Evolutionary conservation across 1,140 invertebrate genomes (phyloP), one percentile per base, ranked within the genome.

Genomic region (Listronotus oregonensis): DNA sequence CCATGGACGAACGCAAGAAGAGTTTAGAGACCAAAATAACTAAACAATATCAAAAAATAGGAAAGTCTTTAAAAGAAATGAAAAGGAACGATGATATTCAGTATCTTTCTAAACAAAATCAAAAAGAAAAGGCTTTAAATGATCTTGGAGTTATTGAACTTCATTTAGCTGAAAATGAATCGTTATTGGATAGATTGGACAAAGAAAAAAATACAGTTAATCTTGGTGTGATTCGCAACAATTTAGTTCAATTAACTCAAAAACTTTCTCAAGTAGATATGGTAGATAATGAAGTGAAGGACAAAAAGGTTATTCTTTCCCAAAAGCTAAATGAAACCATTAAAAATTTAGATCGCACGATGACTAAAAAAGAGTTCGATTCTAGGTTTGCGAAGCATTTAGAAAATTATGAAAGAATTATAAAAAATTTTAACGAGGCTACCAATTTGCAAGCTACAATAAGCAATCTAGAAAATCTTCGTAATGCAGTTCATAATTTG

Each of bases 131-230:
- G 37, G 37, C 57, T 4, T 18, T 71, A 31, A 42, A 42, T 7
- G 68, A 72, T 10, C 50, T 72, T n/a, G 55, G 43, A 12, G 62
- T 70, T 11, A 68, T 70, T 11, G 56, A 68, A 51, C 11, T 62
- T 17, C 32, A 58, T 12, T 21, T 69, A 34, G 64, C 52, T n/a
- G 44, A 66, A 49, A 69, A 57, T 18, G 68, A 69, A 37, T 57
- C 64, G 8, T 18, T 61, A 12, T 27, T 69, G 17, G 54, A 62
- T 31, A 50, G 39, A 44, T 5, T 64, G 18, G 14, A 55, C 7
- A 62, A 65, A 59, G 12, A 59, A 11, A 18, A 60, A 56, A 27
- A 50, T 39, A 6, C 37, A 11, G 21, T 37, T 8, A 58, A 63
- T 42, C 42, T 61, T 27, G 27, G 37, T 3, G 44, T 14, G 12